Percentiles rank a stretch among this genome's conserved stretches.
phyloP scores from a whole-genome alignment of 2,797 vertebrate species.

The Hydrolagus colliei region DNA sequence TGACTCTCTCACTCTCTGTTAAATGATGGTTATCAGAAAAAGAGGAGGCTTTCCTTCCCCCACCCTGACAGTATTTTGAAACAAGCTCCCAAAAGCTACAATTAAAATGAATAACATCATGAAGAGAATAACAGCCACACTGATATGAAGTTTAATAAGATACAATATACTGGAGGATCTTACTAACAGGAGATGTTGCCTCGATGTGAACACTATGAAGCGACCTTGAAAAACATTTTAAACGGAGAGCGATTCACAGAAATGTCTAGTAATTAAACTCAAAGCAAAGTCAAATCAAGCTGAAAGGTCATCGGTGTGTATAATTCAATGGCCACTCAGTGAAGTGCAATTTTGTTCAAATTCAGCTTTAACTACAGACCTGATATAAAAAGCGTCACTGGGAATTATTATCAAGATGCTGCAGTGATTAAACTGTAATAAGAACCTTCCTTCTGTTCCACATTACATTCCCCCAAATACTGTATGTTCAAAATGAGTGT shows the following conservation, averaged over 20 bases:
- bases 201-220: background rate
- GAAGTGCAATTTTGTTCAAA: background rate
- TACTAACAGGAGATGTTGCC: background rate
- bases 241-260: background rate
- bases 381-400: background rate
- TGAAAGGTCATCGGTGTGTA: background rate
- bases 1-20: no score
- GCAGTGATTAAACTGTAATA: background rate
- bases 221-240: background rate
- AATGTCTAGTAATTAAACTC: constrained; percentile 15
- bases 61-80: background rate
- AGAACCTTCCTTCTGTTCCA: background rate
- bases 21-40: background rate
- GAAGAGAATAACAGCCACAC: background rate
- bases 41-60: background rate
- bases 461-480: background rate
- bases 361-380: background rate
- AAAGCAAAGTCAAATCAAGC: background rate
- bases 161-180: background rate
- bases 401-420: constrained; percentile 7
- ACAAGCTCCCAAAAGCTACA: background rate
- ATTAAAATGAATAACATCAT: constrained; percentile 25
- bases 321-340: background rate
- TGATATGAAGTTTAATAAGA: constrained; percentile 17
- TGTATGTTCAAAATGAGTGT: background rate